Base-by-base conservation (phyloP, 2,113 vertebrate species). In the Synodontis membranacea region DNA sequence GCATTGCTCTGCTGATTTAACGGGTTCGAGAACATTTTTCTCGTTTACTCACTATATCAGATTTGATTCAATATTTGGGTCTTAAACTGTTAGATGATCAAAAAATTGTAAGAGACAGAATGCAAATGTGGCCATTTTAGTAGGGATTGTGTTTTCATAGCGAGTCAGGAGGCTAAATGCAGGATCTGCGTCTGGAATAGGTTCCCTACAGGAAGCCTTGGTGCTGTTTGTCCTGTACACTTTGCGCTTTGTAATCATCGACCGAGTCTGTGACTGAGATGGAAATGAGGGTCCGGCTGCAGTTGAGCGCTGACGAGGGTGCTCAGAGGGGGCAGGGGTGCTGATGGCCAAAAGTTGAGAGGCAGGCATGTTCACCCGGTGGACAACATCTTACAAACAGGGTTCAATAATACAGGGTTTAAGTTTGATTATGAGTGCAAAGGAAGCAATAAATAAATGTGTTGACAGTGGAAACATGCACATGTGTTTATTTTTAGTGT, bases 221-320 rank as follows among this genome's bases (percentile, higher is more conserved):
- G 17, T 64, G n/a, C 76, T 87, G 86, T 89, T 89, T 88, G 87
- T 60, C 75, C 58, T 88, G 88, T 79, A 86, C 88, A 74, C 44
- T 70, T 68, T 79, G 58, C 39, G 37, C 86, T n/a, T n/a, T 85
- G 75, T 81, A 80, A 85, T 86, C 68, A 75, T 75, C 44, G 44
- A 48, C 54, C 74, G 50, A 48, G 80, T 50, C 42, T 86, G 66
- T 88, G 37, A 68, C 58, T 78, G 66, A 84, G 76, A 90, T 90
- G 87, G 86, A 88, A 90, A 88, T 86, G 82, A 90, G 87, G 78
- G 80, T 83, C 74, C 64, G 66, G 78, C 80, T 89, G 68, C 82
- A 86, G 48, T 84, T 84, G 76, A 84, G 64, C 8, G 31, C 25
- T 80, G 82, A 82, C 25, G 31, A 90, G 82, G 70, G 66, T 4